These are phyloP conservation scores for Nylanderia fulva DNA, from an alignment of 1,140 invertebrate species.

Conservation along the genomic window DNA sequence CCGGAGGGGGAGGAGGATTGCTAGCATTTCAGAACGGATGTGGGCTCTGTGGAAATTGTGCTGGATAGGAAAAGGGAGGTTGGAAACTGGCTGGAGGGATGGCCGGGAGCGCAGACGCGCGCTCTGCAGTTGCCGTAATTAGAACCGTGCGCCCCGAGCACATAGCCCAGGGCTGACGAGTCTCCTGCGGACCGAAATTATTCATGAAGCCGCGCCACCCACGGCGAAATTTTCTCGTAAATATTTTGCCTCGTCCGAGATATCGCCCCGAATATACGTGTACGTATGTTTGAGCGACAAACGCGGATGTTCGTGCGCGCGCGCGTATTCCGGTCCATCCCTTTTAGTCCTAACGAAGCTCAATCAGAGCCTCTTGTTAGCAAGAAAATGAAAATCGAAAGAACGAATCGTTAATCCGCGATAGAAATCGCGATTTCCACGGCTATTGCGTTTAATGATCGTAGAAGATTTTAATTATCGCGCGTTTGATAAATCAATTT, in stretches of 20 bases:
- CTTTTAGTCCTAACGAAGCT: not conserved
- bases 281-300: conserved; percentile 32
- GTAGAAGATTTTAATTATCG: conserved; percentile 37
- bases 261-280: conserved; percentile 63
- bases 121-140: conserved; percentile 85
- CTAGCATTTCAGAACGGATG: conserved; percentile 74
- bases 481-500: not conserved
- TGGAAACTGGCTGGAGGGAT: conserved; percentile 77
- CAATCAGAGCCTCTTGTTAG: not conserved
- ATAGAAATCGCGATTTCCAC: not conserved
- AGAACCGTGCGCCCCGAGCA: conserved; percentile 81
- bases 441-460: not conserved
- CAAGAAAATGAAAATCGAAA: conserved; percentile 5
- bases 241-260: conserved; percentile 83
- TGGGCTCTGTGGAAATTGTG: conserved; percentile 76
- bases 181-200: conserved; percentile 85
- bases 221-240: conserved; percentile 83
- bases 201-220: conserved; percentile 83
- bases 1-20: conserved; percentile 53
- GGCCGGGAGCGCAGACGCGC: conserved; percentile 77
- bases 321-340: not conserved
- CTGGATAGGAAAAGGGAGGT: conserved; percentile 74
- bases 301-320: not conserved
- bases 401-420: not conserved
- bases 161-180: conserved; percentile 80